Percentiles rank a stretch among this genome's conserved stretches.
phyloP scores from a whole-genome alignment of 2,888 invertebrate species.

The Junonia oenone region DNA sequence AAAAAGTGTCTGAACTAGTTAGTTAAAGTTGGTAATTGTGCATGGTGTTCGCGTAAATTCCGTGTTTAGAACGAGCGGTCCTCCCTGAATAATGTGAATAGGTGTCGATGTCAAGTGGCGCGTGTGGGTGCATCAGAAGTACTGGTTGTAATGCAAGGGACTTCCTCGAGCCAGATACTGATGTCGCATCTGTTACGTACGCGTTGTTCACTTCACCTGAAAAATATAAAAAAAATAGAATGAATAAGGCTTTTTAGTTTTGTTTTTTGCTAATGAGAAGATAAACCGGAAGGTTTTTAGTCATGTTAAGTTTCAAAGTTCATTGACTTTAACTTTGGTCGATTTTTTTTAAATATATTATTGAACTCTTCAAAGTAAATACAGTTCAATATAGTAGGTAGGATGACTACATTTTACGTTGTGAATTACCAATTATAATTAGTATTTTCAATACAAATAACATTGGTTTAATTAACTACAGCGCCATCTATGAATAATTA shows the following conservation, averaged over 20 bases:
- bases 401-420: too few species aligned
- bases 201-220: constrained; percentile 93
- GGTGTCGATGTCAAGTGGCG: constrained; percentile 83
- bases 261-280: too few species aligned
- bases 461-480: not conserved
- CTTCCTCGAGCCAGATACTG: constrained; percentile 91
- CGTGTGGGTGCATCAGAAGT: constrained; percentile 85
- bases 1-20: not conserved
- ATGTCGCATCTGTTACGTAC: constrained; percentile 91
- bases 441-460: too few species aligned
- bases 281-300: too few species aligned
- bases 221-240: constrained; percentile 31
- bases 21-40: constrained; percentile 84
- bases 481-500: not conserved
- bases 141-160: constrained; percentile 93
- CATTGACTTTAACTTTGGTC: too few species aligned
- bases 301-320: too few species aligned
- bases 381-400: too few species aligned
- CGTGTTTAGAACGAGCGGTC: constrained; percentile 82
- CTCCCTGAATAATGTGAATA: constrained; percentile 90
- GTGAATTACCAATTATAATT: too few species aligned
- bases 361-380: too few species aligned
- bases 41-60: constrained; percentile 83
- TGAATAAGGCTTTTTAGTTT: not conserved
- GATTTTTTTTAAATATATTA: too few species aligned